Conservation (phyloP, 2,113 vertebrate species). For the Prietella phreatophila region DNA sequence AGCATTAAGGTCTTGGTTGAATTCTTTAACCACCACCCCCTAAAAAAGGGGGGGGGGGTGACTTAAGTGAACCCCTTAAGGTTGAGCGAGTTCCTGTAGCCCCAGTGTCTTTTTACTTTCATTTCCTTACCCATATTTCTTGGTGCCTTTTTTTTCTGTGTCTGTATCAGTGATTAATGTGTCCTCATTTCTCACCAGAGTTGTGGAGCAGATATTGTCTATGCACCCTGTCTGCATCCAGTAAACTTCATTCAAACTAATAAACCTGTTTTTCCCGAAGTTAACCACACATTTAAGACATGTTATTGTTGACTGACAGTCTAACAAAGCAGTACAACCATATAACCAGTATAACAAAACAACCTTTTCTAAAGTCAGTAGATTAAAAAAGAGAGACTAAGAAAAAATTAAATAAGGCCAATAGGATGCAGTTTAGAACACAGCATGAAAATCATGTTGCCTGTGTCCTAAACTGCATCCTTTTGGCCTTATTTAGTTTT, state of each 20-base stretch:
- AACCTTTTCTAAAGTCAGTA: background rate
- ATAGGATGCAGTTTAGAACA: background rate
- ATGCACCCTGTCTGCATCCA: background rate
- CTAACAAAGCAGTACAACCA: background rate
- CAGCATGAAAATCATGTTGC: no score
- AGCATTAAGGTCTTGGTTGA: background rate
- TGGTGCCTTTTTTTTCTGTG: slow-evolving; percentile 22
- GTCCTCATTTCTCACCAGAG: slow-evolving; percentile 19
- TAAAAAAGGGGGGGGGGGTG: background rate
- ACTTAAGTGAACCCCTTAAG: background rate
- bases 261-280: background rate
- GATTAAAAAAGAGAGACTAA: background rate
- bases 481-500: background rate
- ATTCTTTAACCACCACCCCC: background rate
- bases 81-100: slow-evolving; percentile 3
- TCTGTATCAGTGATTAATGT: slow-evolving; percentile 33
- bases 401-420: background rate
- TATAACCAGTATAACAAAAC: no score
- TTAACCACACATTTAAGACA: background rate
- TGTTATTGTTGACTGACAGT: background rate
- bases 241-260: background rate
- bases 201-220: slow-evolving; percentile 2
- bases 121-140: slow-evolving; percentile 26
- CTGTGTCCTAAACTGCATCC: background rate
- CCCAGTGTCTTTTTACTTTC: background rate